Evolutionary conservation across 2,113 vertebrate genomes (phyloP).

Genomic region (Synodontis membranacea): DNA sequence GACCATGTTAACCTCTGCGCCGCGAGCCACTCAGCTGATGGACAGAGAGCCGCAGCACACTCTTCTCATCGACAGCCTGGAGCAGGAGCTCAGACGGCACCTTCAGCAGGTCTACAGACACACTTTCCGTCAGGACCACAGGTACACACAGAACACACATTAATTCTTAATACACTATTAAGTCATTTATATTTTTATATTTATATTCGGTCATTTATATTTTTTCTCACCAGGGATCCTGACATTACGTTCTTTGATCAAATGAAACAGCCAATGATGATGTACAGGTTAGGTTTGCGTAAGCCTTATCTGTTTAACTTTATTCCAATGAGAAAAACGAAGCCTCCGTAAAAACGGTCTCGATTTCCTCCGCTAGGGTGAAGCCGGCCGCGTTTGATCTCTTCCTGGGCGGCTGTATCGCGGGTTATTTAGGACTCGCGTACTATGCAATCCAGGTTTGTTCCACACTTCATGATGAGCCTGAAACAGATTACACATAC

Average conservation of each 20-base stretch:
- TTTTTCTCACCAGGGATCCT: constrained; percentile 66
- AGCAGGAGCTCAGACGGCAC: constrained; percentile 73
- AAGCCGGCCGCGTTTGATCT: constrained; percentile 79
- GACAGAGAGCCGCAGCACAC: constrained; percentile 68
- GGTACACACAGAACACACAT: constrained; percentile 51
- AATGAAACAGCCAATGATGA: constrained; percentile 74
- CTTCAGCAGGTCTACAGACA: constrained; percentile 73
- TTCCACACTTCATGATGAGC: background rate
- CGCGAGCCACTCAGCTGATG: constrained; percentile 75
- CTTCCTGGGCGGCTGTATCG: constrained; percentile 75
- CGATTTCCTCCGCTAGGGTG: constrained; percentile 64
- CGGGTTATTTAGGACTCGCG: constrained; percentile 73
- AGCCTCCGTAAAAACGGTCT: background rate
- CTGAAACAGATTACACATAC: background rate
- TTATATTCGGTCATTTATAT: too few relatives aligned
- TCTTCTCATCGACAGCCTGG: constrained; percentile 71
- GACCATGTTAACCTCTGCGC: constrained; percentile 69
- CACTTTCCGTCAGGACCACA: constrained; percentile 69
- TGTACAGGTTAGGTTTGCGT: constrained; percentile 70
- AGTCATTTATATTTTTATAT: too few relatives aligned
- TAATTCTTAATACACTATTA: too few relatives aligned
- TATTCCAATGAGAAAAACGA: background rate
- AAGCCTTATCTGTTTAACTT: background rate
- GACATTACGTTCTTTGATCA: constrained; percentile 78
- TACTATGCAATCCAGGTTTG: constrained; percentile 74